Evolutionary conservation across 2,888 invertebrate species (phyloP).

Genomic region (Platycheirus albimanus): DNA sequence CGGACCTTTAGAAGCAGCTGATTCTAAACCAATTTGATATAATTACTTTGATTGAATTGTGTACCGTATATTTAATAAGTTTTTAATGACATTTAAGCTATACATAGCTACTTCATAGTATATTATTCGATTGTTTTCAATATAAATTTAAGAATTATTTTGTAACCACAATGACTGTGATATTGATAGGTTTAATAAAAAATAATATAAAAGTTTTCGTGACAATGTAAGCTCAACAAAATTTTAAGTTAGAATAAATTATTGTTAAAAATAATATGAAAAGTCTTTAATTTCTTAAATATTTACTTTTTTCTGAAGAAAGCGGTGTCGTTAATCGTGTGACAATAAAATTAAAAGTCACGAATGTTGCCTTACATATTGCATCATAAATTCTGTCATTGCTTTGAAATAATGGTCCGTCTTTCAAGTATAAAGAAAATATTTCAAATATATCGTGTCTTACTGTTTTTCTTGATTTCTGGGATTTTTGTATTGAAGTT

Average conservation of each 20-base stretch:
- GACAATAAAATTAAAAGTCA: no score
- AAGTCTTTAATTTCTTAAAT: no score
- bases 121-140: slow-evolving; percentile 19
- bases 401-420: no score
- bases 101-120: background rate
- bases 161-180: slow-evolving; percentile 70
- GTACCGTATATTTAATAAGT: background rate
- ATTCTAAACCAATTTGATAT: slow-evolving; percentile 25
- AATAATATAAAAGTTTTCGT: slow-evolving; percentile 48
- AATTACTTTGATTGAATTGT: slow-evolving; percentile 37
- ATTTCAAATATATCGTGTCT: no score
- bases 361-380: no score
- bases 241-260: slow-evolving; percentile 51
- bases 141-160: slow-evolving; percentile 38
- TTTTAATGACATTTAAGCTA: slow-evolving; percentile 11
- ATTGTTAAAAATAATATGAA: slow-evolving; percentile 23
- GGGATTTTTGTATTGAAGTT: no score
- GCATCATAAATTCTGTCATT: no score
- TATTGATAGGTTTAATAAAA: slow-evolving; percentile 63
- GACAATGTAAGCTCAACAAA: slow-evolving; percentile 47
- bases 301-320: no score
- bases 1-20: slow-evolving; percentile 31
- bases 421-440: no score
- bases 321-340: no score
- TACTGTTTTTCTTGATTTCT: no score